Evolutionary conservation across 2,888 invertebrate genomes (phyloP).

Genomic region (Caenorhabditis drosophilae): DNA sequence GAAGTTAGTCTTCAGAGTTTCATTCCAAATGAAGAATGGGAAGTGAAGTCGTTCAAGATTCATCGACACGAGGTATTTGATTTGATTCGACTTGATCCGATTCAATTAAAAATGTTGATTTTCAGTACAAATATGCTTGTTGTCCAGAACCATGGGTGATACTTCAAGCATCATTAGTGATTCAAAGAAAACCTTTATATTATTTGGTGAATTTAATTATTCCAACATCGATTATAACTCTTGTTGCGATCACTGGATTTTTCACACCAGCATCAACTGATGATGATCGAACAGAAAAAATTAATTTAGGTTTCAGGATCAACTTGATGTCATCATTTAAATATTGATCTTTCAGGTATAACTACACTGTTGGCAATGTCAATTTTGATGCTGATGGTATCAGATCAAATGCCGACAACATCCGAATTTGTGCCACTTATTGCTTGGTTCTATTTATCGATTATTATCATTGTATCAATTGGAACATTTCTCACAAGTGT

Average conservation of each 20-base stretch:
- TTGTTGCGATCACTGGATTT: conserved; percentile 70
- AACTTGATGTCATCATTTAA: too few species aligned
- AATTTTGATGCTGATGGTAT: conserved; percentile 72
- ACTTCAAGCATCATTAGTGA: conserved; percentile 57
- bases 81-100: too few species aligned
- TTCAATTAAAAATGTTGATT: too few species aligned
- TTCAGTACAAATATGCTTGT: conserved; percentile 67
- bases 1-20: conserved; percentile 52
- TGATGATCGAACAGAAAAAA: conserved; percentile 68
- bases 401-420: conserved; percentile 72
- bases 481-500: conserved; percentile 67
- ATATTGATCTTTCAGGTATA: conserved; percentile 51
- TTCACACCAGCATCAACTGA: conserved; percentile 71
- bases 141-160: conserved; percentile 57
- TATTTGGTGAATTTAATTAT: conserved; percentile 70
- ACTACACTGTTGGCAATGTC: conserved; percentile 70
- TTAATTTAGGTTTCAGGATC: conserved; percentile 67
- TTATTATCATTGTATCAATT: conserved; percentile 65
- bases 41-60: conserved; percentile 63
- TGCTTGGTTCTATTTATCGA: conserved; percentile 67
- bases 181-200: conserved; percentile 65
- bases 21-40: conserved; percentile 68
- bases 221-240: conserved; percentile 71
- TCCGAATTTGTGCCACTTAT: conserved; percentile 67
- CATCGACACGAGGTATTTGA: conserved; percentile 61